These are phyloP conservation scores for Ochotona curzoniae DNA, from an alignment of 2,113 vertebrate species.

Conservation along the genomic window DNA sequence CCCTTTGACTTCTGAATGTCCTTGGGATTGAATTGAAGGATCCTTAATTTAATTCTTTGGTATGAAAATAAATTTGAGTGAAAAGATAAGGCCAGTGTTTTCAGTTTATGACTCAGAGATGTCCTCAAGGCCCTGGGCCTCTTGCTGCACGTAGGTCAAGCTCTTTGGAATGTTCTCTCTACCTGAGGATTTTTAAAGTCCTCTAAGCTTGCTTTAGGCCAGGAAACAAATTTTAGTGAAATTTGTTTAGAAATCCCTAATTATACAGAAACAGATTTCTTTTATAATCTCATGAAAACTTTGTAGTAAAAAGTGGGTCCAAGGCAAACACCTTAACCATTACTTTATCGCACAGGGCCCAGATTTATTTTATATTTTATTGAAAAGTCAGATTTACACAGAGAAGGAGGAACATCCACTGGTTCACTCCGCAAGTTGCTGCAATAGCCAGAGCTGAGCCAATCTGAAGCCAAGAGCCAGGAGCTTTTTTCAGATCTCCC, in stretches of 20 bases:
- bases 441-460: no score
- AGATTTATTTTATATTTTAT: no score
- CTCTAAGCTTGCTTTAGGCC: not conserved
- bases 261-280: not conserved
- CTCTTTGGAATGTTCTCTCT: constrained; percentile 3
- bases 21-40: not conserved
- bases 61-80: not conserved
- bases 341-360: no score
- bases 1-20: not conserved
- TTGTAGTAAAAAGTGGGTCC: not conserved
- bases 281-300: not conserved
- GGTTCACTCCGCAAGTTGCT: no score
- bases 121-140: not conserved
- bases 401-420: no score
- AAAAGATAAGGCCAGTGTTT: not conserved
- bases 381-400: no score
- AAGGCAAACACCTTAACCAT: no score
- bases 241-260: not conserved
- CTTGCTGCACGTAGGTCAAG: not conserved
- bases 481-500: no score
- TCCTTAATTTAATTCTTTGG: not conserved
- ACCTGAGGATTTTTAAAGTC: not conserved
- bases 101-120: not conserved
- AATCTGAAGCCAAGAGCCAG: no score
- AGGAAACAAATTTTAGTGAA: not conserved